Base-by-base conservation (phyloP, 2,113 vertebrate species). In the Caranx ignobilis region DNA sequence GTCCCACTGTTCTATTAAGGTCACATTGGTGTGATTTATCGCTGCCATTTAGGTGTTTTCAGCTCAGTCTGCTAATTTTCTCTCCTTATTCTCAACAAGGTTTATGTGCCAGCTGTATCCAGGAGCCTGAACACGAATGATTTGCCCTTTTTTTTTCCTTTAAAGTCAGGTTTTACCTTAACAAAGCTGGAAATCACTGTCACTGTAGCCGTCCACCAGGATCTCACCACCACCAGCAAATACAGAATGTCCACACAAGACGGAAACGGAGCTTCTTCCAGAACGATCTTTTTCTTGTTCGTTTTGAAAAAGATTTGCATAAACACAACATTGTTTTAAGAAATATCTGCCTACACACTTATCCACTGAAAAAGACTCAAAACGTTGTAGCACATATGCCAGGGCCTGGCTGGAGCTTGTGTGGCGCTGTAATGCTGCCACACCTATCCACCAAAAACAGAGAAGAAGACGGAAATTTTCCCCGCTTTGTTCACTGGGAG, bases 21-120 rank as follows among this genome's bases (percentile, higher is more conserved):
- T 89, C 75, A 71, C 74, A 64, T 67, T 68, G 37, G 15, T 73
- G 61, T 75, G 80, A 90, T 83, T 79, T 88, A 90, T 90, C 56
- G 74, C 61, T 57, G 57, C 77, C 45, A 37, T 67, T 87, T 80
- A 60, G 41, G 62, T 63, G 2, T 52, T 48, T 65, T 63, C 1
- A 55, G 66, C 60, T 76, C 60, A 31, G 19, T 62, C 31, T 50
- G 83, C 37, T 57, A n/a, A 59, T 71, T 72, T 62, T 80, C 12
- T 52, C 47, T 64, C 57, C 37, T 70, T 55, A 62, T 52, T 75
- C 57, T 63, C 57, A 63, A 50, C 43, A 47, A 67, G 70, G 62
- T 81, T 67, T 31, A 45, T 75, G 56, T 79, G n/a, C 21, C 26
- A 11, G 43, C 26, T 50, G 45, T 48, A 32, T 79, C 61, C 41